A percentile compares a stretch with the other conserved stretches of the same genome.
phyloP scores from a whole-genome alignment of 2,797 vertebrate species.

The Takifugu rubripes region DNA sequence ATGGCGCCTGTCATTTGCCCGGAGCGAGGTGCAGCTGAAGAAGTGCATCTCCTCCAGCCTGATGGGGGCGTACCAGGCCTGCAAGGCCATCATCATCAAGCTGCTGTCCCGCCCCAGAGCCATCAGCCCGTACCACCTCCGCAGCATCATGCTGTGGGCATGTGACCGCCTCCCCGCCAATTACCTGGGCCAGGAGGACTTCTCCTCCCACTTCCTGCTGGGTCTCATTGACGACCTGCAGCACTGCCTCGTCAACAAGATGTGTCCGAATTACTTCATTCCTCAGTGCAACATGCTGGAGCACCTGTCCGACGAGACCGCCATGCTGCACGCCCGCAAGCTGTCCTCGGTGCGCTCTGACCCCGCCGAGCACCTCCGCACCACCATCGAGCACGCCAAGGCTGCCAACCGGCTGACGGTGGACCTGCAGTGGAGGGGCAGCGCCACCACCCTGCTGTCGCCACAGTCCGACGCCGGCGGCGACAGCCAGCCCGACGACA shows the following conservation, averaged over 20 bases:
- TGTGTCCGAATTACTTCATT: conserved; percentile 97
- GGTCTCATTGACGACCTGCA: conserved; percentile 95
- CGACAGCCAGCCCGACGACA: conserved; percentile 86
- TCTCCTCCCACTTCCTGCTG: conserved; percentile 88
- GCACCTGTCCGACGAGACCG: conserved; percentile 88
- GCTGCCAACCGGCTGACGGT: conserved; percentile 87
- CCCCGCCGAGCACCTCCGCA: conserved; percentile 89
- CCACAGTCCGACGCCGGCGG: conserved; percentile 85
- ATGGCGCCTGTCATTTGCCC: conserved; percentile 95
- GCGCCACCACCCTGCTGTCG: conserved; percentile 84
- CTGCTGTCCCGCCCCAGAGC: conserved; percentile 91
- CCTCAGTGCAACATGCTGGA: conserved; percentile 98
- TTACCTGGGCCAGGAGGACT: conserved; percentile 90
- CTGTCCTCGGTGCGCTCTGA: conserved; percentile 91
- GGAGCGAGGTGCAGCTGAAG: conserved; percentile 96
- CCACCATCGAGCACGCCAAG: conserved; percentile 91
- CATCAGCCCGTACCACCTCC: conserved; percentile 91
- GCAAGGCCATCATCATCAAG: conserved; percentile 92
- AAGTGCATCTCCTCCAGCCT: conserved; percentile 94
- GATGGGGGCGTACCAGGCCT: conserved; percentile 96
- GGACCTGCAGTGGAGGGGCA: conserved; percentile 86
- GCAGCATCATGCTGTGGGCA: conserved; percentile 97
- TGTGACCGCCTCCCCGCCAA: conserved; percentile 90
- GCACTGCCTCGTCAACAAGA: conserved; percentile 94
- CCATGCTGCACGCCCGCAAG: conserved; percentile 88